Percentiles rank a stretch among this genome's conserved stretches.
These are phyloP conservation scores for Xestia xanthographa DNA, from an alignment of 2,888 invertebrate genomes.

Conservation along the genomic window DNA sequence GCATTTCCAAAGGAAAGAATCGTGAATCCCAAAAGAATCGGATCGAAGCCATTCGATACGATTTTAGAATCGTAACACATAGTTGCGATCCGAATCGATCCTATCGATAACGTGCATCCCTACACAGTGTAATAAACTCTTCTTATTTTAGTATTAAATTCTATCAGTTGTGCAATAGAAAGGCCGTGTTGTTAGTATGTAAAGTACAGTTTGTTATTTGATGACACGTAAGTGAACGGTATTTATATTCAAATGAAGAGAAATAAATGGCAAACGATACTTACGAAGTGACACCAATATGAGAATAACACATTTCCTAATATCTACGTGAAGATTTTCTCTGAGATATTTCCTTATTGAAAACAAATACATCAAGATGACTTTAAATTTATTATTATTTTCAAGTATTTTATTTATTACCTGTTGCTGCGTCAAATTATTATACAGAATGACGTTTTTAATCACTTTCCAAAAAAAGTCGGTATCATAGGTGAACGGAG, in stretches of 20 bases:
- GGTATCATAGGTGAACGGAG: no score
- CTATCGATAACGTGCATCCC: not conserved
- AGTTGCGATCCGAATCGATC: not conserved
- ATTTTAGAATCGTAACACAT: not conserved
- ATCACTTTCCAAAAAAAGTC: no score
- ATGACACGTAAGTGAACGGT: slow-evolving; percentile 28
- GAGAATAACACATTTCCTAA: not conserved
- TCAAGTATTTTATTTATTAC: no score
- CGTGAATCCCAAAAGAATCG: not conserved
- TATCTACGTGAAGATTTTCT: not conserved
- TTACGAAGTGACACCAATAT: slow-evolving; percentile 16
- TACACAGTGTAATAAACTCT: slow-evolving; percentile 11
- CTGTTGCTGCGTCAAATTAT: no score
- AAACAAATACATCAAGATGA: not conserved
- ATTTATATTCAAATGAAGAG: slow-evolving; percentile 40
- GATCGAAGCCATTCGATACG: not conserved
- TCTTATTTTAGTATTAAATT: slow-evolving; percentile 23
- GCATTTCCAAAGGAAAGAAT: not conserved
- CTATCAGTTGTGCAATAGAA: slow-evolving; percentile 35
- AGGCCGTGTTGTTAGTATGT: slow-evolving; percentile 17
- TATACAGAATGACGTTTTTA: no score
- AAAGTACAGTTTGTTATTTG: slow-evolving; percentile 28
- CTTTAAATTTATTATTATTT: no score
- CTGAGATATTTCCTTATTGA: not conserved
- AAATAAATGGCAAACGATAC: not conserved